phyloP scores from a whole-genome alignment of 2,113 vertebrate genomes.

The Mirounga angustirostris region DNA sequence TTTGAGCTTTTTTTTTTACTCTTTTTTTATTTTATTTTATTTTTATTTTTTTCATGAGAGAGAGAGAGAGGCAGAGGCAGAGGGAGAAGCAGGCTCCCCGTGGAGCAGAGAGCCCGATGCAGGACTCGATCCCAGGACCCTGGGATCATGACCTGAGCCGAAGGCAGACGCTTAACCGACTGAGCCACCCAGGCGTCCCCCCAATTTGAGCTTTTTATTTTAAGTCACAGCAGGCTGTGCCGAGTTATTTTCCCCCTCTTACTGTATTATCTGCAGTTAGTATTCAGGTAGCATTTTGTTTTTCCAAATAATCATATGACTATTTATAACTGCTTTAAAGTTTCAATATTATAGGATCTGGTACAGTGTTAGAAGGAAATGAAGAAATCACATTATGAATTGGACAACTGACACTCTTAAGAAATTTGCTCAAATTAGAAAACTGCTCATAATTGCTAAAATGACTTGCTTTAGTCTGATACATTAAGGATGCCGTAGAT shows the following conservation, averaged over 20 bases:
- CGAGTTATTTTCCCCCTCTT: neutral
- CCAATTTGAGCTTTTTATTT: conserved; percentile 30
- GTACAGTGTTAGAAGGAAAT: conserved; percentile 13
- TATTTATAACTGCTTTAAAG: conserved; percentile 46
- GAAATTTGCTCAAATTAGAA: neutral
- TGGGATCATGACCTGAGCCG: too few relatives aligned
- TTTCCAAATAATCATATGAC: neutral
- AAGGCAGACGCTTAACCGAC: too few relatives aligned
- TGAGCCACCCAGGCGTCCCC: too few relatives aligned
- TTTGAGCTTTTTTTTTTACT: conserved; percentile 18
- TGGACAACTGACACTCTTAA: neutral
- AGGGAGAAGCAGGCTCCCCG: too few relatives aligned
- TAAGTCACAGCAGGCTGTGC: neutral
- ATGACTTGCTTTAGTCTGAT: conserved; percentile 1
- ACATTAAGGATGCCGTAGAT: neutral
- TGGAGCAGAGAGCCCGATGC: too few relatives aligned
- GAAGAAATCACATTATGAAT: neutral
- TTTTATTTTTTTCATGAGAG: too few relatives aligned
- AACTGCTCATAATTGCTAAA: neutral
- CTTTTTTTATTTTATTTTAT: too few relatives aligned
- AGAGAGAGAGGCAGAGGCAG: too few relatives aligned
- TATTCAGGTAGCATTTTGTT: neutral
- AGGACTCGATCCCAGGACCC: too few relatives aligned
- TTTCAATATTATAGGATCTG: neutral
- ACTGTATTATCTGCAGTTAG: neutral